Percentiles rank a stretch among this genome's conserved stretches.
phyloP scores from a whole-genome alignment of 1,140 invertebrate species.

The Drosophila hydei region DNA sequence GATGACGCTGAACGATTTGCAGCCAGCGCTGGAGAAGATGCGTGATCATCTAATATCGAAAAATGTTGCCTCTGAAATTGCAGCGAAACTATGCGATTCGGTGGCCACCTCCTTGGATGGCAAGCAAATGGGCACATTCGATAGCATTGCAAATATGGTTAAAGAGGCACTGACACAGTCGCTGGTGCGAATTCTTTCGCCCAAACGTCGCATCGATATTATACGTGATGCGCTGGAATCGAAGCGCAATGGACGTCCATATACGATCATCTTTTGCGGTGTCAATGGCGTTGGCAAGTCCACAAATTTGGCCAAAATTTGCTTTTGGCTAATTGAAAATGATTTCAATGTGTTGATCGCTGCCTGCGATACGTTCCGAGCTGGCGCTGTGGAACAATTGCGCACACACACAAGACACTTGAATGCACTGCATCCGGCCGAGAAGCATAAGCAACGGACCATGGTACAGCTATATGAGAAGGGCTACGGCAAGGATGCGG shows the following conservation, averaged over 20 bases:
- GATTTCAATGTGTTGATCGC: constrained; percentile 98
- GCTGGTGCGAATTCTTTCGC: constrained; percentile 96
- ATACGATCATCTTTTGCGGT: constrained; percentile 98
- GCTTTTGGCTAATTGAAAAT: constrained; percentile 99
- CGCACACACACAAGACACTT: constrained; percentile 97
- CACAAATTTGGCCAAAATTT: constrained; percentile 99
- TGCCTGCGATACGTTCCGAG: constrained; percentile 99
- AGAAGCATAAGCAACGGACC: constrained; percentile 87
- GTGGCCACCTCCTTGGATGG: constrained; percentile 97
- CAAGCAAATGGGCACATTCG: constrained; percentile 96
- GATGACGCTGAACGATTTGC: constrained; percentile 90
- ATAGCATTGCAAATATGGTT: constrained; percentile 93
- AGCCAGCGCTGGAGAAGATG: constrained; percentile 96
- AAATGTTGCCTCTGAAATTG: constrained; percentile 99
- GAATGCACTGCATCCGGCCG: constrained; percentile 95
- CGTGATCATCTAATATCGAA: constrained; percentile 98
- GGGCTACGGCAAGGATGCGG: constrained; percentile 99
- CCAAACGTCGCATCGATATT: constrained; percentile 97
- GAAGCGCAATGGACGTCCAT: constrained; percentile 92
- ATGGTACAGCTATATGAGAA: constrained; percentile 99
- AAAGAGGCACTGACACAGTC: constrained; percentile 92
- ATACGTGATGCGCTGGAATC: constrained; percentile 97
- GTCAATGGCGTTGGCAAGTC: constrained; percentile 99
- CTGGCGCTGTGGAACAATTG: constrained; percentile 99
- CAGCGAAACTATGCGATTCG: constrained; percentile 97